Evolutionary conservation across 2,797 vertebrate genomes (phyloP).

Genomic region (Miichthys miiuy): DNA sequence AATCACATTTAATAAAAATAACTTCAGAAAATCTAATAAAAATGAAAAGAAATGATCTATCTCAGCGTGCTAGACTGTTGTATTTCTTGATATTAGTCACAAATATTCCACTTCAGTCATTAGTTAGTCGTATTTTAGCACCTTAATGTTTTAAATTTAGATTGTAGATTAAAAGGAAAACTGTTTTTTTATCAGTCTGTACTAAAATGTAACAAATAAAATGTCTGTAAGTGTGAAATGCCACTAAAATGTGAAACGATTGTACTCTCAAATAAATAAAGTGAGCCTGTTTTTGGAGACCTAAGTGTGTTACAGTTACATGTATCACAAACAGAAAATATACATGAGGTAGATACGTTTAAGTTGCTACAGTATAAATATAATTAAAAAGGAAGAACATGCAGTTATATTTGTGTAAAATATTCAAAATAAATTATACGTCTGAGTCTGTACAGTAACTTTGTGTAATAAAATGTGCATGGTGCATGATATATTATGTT

Average conservation of each 20-base stretch:
- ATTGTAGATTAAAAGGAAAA: not conserved
- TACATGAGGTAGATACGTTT: too few relatives aligned
- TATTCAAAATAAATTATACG: too few relatives aligned
- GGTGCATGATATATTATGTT: too few relatives aligned
- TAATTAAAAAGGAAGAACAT: too few relatives aligned
- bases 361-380: too few relatives aligned
- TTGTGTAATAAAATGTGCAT: too few relatives aligned
- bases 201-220: conserved; percentile 6
- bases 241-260: not conserved
- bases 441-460: too few relatives aligned
- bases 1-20: not conserved
- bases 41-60: not conserved
- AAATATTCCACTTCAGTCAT: not conserved
- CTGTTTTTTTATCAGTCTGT: conserved; percentile 13
- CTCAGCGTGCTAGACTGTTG: not conserved
- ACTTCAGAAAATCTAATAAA: not conserved
- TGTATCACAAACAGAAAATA: too few relatives aligned
- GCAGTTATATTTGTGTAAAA: too few relatives aligned
- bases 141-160: conserved; percentile 31
- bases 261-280: conserved; percentile 44
- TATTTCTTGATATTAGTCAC: conserved; percentile 12
- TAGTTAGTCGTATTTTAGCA: not conserved
- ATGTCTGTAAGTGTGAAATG: conserved; percentile 33
- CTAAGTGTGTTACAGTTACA: too few relatives aligned
- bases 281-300: too few relatives aligned